A percentile compares a stretch with the other conserved stretches of the same genome.
These are phyloP conservation scores for Malurus melanocephalus DNA, from an alignment of 2,113 vertebrate species.

Conservation along the genomic window DNA sequence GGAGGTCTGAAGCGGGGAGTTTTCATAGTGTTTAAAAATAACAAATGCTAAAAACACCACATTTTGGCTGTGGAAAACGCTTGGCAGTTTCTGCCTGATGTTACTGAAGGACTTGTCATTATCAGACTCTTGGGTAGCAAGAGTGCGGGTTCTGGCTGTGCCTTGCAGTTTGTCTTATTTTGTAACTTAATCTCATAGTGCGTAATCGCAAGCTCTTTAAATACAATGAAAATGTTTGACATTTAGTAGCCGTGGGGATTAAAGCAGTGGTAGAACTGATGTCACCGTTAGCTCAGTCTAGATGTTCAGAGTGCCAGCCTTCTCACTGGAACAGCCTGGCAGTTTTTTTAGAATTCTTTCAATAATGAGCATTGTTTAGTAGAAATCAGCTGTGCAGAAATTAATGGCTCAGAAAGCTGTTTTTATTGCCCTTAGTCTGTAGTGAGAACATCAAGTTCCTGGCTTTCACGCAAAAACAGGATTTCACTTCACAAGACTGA, in stretches of 20 bases:
- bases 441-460: constrained; percentile 68
- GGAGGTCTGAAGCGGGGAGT: not conserved
- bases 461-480: constrained; percentile 16
- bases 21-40: not conserved
- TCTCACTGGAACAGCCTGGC: constrained; percentile 10
- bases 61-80: not conserved
- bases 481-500: constrained; percentile 20
- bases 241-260: constrained; percentile 37
- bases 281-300: constrained; percentile 19
- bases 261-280: constrained; percentile 38
- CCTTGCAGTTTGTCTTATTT: not conserved
- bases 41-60: not conserved
- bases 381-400: constrained; percentile 70
- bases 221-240: constrained; percentile 26
- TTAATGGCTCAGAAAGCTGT: constrained; percentile 67
- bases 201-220: not conserved
- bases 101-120: not conserved
- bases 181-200: not conserved
- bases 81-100: not conserved
- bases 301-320: constrained; percentile 29
- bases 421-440: constrained; percentile 55
- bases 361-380: constrained; percentile 66
- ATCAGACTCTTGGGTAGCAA: accelerated
- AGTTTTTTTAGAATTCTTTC: constrained; percentile 55
- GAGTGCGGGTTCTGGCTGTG: accelerated